Conservation (phyloP, 2,113 vertebrate species). For the Podocnemis expansa region DNA sequence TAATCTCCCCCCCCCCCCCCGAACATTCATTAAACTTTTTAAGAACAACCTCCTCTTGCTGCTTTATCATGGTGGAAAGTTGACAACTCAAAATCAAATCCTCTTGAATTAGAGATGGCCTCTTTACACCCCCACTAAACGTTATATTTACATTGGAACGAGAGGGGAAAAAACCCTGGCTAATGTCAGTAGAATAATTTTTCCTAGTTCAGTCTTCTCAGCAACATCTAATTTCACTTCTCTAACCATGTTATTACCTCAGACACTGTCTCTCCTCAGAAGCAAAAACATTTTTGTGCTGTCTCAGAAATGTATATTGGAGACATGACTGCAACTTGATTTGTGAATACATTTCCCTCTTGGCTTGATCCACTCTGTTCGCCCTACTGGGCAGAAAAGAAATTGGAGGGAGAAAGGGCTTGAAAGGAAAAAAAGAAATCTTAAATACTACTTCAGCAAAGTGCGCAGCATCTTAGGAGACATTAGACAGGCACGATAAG, state of each 20-base stretch:
- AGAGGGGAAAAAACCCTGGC: not conserved
- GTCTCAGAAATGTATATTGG: not conserved
- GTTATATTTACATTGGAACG: not conserved
- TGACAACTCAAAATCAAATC: not conserved
- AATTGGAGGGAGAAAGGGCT: not conserved
- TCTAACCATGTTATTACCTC: not conserved
- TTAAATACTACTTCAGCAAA: not conserved
- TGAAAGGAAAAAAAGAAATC: not conserved
- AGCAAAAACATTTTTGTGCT: not conserved
- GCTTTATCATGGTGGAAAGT: not conserved
- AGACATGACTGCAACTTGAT: not conserved
- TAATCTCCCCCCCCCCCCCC: too few relatives aligned
- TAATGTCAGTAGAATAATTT: not conserved
- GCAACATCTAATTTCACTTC: not conserved
- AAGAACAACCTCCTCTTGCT: not conserved
- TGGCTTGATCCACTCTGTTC: too few relatives aligned
- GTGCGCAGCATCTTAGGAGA: not conserved
- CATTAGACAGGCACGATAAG: not conserved
- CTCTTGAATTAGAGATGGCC: not conserved
- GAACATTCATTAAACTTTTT: too few relatives aligned
- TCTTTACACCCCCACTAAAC: not conserved
- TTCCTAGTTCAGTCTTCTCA: not conserved
- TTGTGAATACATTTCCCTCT: not conserved
- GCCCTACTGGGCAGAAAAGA: not conserved
- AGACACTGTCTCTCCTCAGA: not conserved